phyloP scores from a whole-genome alignment of 2,113 vertebrate species.

The Pampusana beccarii region DNA sequence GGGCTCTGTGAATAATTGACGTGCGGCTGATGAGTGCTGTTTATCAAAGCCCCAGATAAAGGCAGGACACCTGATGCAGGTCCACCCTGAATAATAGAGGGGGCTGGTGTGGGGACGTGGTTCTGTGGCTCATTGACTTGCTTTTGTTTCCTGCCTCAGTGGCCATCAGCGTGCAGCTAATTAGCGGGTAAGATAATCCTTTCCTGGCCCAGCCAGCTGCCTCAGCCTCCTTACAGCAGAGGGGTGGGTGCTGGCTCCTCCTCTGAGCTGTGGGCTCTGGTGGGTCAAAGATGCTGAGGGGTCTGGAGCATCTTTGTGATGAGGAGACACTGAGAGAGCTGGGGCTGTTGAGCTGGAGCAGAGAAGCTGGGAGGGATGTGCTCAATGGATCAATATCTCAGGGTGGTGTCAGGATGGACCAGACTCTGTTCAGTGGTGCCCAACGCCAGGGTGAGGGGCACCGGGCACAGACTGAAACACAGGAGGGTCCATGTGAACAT shows the following conservation, averaged over 20 bases:
- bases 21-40: background rate
- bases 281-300: background rate
- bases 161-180: background rate
- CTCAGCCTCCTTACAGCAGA: background rate
- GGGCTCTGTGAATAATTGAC: background rate
- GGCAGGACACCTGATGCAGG: background rate
- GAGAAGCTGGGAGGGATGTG: too few species aligned
- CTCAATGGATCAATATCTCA: too few species aligned
- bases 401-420: too few species aligned
- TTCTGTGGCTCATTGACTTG: background rate
- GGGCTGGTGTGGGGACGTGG: accelerated
- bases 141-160: background rate
- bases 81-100: background rate
- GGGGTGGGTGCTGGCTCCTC: background rate
- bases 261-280: accelerated
- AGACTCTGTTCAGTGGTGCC: too few species aligned
- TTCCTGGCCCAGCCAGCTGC: accelerated
- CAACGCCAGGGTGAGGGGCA: too few species aligned
- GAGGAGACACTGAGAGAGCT: too few species aligned
- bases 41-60: conserved; percentile 28
- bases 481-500: too few species aligned
- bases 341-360: too few species aligned
- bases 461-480: too few species aligned
- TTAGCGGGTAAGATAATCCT: conserved; percentile 20
- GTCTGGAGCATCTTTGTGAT: too few species aligned